phyloP scores from a whole-genome alignment of 2,113 vertebrate species.

The Cyprinodon variegatus region DNA sequence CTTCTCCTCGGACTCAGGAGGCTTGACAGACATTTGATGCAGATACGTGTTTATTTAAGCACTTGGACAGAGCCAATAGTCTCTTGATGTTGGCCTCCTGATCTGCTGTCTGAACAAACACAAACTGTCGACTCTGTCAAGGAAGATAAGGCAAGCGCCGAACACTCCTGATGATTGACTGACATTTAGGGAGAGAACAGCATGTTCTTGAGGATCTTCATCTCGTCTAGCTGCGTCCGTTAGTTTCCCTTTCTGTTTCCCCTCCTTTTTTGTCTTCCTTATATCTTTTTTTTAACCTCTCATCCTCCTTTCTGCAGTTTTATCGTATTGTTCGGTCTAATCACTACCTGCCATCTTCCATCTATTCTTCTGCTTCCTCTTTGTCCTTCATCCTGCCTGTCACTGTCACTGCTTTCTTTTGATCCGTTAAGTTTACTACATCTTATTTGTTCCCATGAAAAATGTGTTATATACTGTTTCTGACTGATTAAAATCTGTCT shows the following conservation, averaged over 20 bases:
- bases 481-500: no score
- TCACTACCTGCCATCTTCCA: neutral
- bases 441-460: neutral
- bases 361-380: neutral
- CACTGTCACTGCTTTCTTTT: neutral
- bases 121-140: slow-evolving; percentile 58
- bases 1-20: neutral
- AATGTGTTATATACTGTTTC: neutral
- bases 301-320: neutral
- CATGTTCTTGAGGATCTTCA: slow-evolving; percentile 11
- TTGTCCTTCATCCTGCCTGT: neutral
- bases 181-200: slow-evolving; percentile 30
- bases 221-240: neutral
- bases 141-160: slow-evolving; percentile 50
- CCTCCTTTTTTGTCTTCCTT: neutral
- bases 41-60: slow-evolving; percentile 62
- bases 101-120: slow-evolving; percentile 65
- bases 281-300: neutral
- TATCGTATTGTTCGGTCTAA: neutral
- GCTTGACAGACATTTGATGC: slow-evolving; percentile 38
- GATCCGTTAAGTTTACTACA: neutral
- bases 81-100: slow-evolving; percentile 54
- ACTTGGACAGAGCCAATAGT: slow-evolving; percentile 37
- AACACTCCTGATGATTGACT: slow-evolving; percentile 50
- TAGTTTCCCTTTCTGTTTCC: neutral